Conservation (phyloP, 2,888 invertebrate species). For the Julus scandinavius region DNA sequence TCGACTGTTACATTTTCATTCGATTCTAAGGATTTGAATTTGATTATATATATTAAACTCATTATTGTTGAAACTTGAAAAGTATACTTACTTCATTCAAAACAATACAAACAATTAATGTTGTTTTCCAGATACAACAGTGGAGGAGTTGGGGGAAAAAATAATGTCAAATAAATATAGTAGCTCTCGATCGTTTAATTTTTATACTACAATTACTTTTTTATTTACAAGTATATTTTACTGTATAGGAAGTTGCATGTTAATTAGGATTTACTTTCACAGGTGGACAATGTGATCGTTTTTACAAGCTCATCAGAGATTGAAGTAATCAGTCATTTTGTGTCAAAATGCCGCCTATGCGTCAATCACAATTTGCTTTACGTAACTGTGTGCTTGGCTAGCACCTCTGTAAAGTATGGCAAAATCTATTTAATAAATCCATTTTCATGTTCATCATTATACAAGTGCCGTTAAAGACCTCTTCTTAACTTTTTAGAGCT, state of each 20-base stretch:
- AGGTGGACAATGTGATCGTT: constrained; percentile 58
- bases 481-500: background rate
- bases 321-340: constrained; percentile 62
- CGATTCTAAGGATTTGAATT: too few species aligned
- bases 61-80: too few species aligned
- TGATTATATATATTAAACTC: too few species aligned
- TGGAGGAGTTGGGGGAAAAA: background rate
- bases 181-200: too few species aligned
- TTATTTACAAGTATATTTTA: too few species aligned
- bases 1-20: too few species aligned
- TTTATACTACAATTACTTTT: too few species aligned
- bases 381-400: constrained; percentile 62
- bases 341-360: constrained; percentile 64
- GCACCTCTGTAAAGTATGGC: constrained; percentile 18
- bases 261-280: constrained; percentile 57
- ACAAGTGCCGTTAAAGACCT: background rate
- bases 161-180: background rate
- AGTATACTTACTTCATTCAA: too few species aligned
- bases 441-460: background rate
- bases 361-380: constrained; percentile 66
- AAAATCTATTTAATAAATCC: constrained; percentile 9
- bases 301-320: constrained; percentile 57
- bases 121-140: too few species aligned
- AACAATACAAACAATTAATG: too few species aligned
- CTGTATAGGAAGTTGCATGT: background rate